A percentile compares a stretch with the other conserved stretches of the same genome.
Evolutionary conservation across 2,888 invertebrate species (phyloP).

Genomic region (Leucophora obtusa): DNA sequence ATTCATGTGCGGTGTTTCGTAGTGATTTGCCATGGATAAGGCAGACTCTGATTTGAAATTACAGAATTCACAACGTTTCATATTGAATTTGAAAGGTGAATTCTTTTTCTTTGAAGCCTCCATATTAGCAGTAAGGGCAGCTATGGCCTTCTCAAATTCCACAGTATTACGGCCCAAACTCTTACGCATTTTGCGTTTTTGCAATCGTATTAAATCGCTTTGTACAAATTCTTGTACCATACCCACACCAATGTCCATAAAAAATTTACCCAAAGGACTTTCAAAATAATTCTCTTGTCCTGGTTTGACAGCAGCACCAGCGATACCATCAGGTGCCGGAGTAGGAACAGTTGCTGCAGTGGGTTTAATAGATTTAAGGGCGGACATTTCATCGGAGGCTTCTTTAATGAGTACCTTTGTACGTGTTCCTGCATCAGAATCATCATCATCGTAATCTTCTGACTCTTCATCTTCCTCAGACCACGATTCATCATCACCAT

Average conservation of each 20-base stretch:
- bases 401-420: slow-evolving; percentile 80
- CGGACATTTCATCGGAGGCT: slow-evolving; percentile 80
- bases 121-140: slow-evolving; percentile 89
- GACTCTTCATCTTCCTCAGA: slow-evolving; percentile 81
- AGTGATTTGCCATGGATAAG: slow-evolving; percentile 90
- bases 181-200: slow-evolving; percentile 88
- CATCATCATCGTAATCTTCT: slow-evolving; percentile 78
- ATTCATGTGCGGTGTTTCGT: slow-evolving; percentile 94
- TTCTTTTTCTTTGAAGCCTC: slow-evolving; percentile 92
- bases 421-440: slow-evolving; percentile 80
- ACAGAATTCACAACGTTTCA: slow-evolving; percentile 92
- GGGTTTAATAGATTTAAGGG: slow-evolving; percentile 79
- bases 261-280: slow-evolving; percentile 92
- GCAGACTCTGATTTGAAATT: slow-evolving; percentile 93
- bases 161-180: slow-evolving; percentile 82
- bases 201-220: slow-evolving; percentile 91
- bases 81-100: slow-evolving; percentile 85
- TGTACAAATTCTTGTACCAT: slow-evolving; percentile 96
- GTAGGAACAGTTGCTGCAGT: slow-evolving; percentile 71
- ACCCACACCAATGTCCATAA: slow-evolving; percentile 93
- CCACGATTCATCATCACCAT: slow-evolving; percentile 82
- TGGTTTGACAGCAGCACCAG: slow-evolving; percentile 73
- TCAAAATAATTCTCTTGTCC: slow-evolving; percentile 88
- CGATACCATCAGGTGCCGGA: slow-evolving; percentile 65
- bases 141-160: slow-evolving; percentile 84